A percentile compares a stretch with the other conserved stretches of the same genome.
phyloP scores from a whole-genome alignment of 53 echinoderm and acorn worm genomes.

The Zoroaster sp. region DNA sequence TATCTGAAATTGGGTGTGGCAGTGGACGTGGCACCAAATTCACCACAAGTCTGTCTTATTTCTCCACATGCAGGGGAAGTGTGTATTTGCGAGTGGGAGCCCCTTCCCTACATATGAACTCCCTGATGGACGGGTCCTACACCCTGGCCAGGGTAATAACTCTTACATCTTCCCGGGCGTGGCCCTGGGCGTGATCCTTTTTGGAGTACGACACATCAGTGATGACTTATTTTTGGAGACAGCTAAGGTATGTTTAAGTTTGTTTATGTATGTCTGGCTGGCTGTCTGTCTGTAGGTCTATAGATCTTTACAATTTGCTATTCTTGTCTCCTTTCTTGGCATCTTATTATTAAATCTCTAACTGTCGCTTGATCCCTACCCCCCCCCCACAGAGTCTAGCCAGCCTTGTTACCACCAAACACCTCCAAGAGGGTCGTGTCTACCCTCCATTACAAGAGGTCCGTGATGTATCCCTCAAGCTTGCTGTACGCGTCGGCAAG shows the following conservation, averaged over 20 bases:
- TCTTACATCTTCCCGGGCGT: conserved; percentile 97
- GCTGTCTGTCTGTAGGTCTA: not conserved
- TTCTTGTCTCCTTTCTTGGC: not conserved
- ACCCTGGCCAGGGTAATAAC: conserved; percentile 96
- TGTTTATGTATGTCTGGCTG: too few relatives aligned
- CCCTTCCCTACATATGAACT: conserved; percentile 82
- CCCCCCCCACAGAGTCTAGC: conserved; percentile 68
- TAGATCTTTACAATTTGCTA: not conserved
- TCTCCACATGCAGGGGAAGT: conserved; percentile 72
- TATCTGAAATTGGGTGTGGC: too few relatives aligned
- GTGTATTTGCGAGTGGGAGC: conserved; percentile 95
- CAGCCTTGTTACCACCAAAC: conserved; percentile 73
- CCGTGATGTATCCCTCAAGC: conserved; percentile 85
- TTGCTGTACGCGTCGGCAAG: conserved; percentile 74
- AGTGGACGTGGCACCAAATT: not conserved
- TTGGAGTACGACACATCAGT: conserved; percentile 79
- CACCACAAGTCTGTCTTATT: not conserved
- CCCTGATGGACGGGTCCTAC: conserved; percentile 75
- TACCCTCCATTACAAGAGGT: conserved; percentile 91
- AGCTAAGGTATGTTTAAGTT: conserved; percentile 90
- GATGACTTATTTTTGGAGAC: conserved; percentile 89
- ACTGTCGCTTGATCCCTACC: too few relatives aligned
- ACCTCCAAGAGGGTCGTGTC: conserved; percentile 88
- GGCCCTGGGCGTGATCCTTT: conserved; percentile 84
- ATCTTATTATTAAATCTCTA: too few relatives aligned